Conservation (phyloP, 2,888 invertebrate species). For the Dryococelus australis region DNA sequence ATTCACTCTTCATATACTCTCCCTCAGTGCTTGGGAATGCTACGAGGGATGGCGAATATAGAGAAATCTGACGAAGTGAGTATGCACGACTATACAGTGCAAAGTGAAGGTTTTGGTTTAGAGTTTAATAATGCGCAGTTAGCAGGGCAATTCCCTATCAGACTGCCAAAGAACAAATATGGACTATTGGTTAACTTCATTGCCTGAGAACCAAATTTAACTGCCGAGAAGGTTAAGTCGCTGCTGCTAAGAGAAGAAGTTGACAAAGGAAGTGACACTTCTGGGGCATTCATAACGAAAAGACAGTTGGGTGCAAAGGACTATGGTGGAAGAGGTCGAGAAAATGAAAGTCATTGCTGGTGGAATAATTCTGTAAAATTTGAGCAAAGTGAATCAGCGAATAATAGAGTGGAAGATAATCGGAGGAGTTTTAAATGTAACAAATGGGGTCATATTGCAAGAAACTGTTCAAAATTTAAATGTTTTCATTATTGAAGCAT, state of each 20-base stretch:
- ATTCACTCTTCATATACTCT: no score
- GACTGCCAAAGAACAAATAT: background rate
- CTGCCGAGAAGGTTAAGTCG: background rate
- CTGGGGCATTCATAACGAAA: background rate
- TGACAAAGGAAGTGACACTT: no score
- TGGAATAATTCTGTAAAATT: no score
- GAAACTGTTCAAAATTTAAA: background rate
- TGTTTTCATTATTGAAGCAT: background rate
- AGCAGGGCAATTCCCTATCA: background rate
- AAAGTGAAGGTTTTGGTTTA: no score
- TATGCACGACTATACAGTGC: no score
- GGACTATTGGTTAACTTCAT: background rate
- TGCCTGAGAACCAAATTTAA: background rate
- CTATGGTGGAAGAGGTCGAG: background rate
- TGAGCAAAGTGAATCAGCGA: background rate
- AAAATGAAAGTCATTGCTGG: background rate
- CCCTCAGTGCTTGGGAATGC: no score
- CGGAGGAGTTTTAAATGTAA: background rate
- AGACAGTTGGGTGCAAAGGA: background rate
- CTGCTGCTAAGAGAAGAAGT: no score
- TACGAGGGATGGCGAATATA: no score
- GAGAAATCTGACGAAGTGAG: no score
- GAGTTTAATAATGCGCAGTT: no score
- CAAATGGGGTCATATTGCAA: background rate
- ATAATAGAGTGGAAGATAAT: background rate